Base-by-base conservation (phyloP, 1,140 invertebrate genomes). In the Orius laevigatus region DNA sequence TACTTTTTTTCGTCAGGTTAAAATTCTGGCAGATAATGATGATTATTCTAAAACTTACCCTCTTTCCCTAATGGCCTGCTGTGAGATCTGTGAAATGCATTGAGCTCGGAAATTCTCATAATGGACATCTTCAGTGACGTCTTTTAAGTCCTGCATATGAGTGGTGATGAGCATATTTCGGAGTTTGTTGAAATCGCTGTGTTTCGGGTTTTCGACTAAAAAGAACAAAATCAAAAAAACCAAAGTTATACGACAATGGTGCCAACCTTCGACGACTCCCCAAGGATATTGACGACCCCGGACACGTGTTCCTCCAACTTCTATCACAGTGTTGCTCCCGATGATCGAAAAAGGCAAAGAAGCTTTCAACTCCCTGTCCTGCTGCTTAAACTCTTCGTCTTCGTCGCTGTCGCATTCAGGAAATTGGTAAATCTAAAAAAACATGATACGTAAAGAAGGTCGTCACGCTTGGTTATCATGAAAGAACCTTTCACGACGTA, bases 111-210 rank as follows among this genome's bases (percentile, higher is more conserved):
- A 96, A 67, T 94, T 95, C 66, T 96, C 91, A 63, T 95, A 95
- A 65, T 95, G 90, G 3, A 95, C 86, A 63, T 93, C 87, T 59
- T 90, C 80, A 1, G 90, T 95, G 1, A 91, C 85, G 60, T 94
- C 89, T 64, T 94, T 93, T 43, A 95, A 65, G 65, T 95, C 91
- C 62, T 94, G 88, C 84, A 95, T 88, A 63, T 94, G 88, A 32
- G 88, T 90, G 8, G 85, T 87, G 58, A 98, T 96, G 36, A 98
- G 68, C 81, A 98, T 95, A 53, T 92, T 95, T 52, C 92, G 74
- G 40, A 98, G 68, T 62, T 95, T 93, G 25, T 90, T 82, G 65
- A 98, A 98, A 67, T 98, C 95, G 59, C 92, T 95, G 66, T 98
- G 93, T 54, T 86, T 82, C 5, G 93, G 81, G 66, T 98, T 97